Base-by-base conservation (phyloP, 2,113 vertebrate species). In the Lates calcarifer region DNA sequence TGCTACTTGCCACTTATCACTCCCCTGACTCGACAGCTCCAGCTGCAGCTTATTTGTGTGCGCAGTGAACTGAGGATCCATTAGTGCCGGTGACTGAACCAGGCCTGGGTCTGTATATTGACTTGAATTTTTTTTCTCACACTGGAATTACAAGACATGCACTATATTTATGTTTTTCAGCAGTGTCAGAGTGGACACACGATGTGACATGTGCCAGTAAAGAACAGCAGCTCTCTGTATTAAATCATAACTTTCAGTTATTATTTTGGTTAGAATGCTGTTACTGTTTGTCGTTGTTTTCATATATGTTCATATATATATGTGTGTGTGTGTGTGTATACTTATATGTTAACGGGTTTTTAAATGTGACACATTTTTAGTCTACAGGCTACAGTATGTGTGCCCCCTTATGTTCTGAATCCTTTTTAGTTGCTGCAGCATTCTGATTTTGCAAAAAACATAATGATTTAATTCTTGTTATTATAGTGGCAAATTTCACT, bases 31-130 rank as follows among this genome's bases (percentile, higher is more conserved):
- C 26, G 3, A 31, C 74, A 35, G 83, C 79, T 83, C 65, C 76
- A 83, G 83, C 83, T 84, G 83, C 72, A 74, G 77, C 74, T 82
- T 45, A 86, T 89, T 87, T 90, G 58, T 75, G 82, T 75, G 89
- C 17, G 79, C 87, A 87, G 80, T 83, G 74, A 73, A 73, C 61
- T 77, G 86, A 76, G 70, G 64, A 79, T 82, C 73, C 76, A 84
- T 90, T 84, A 86, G 86, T 79, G 66, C 75, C 77, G 33, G 45
- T 78, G 71, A 41, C 58, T 83, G 81, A 84, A 82, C 53, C 80
- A 53, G 37, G 58, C 74, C 63, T n/a, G 26, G 56, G 22, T 70
- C 74, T 15, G 43, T 65, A 84, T 82, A 69, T 55, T 72, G 35
- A 18, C 41, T 29, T 45, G 2, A 26, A 67, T 60, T 51, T 57